phyloP scores from a whole-genome alignment of 2,113 vertebrate genomes.

The Sphaerodactylus townsendi region DNA sequence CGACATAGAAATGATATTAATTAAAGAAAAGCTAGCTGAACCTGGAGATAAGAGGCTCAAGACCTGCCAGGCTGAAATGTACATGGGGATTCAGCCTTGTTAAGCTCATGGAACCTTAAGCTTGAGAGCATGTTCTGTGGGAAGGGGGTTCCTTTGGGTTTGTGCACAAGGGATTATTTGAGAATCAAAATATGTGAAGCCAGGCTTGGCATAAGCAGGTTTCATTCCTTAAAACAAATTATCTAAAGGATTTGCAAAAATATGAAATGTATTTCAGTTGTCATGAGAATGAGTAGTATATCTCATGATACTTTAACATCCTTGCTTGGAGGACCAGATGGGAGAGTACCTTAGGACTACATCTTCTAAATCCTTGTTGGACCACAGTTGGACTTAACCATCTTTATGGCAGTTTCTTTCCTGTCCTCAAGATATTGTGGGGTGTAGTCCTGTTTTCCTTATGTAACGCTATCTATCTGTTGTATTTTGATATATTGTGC shows the following conservation, averaged over 20 bases:
- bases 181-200: slow-evolving; percentile 39
- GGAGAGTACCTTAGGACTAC: neutral
- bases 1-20: slow-evolving; percentile 78
- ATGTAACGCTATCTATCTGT: neutral
- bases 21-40: slow-evolving; percentile 83
- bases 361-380: neutral
- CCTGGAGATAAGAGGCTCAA: slow-evolving; percentile 68
- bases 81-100: slow-evolving; percentile 74
- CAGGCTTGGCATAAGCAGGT: slow-evolving; percentile 20
- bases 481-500: neutral
- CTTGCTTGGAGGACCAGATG: slow-evolving; percentile 16
- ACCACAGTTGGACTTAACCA: neutral
- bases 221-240: slow-evolving; percentile 31
- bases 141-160: slow-evolving; percentile 51
- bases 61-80: slow-evolving; percentile 77
- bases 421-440: neutral
- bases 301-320: neutral
- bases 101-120: slow-evolving; percentile 72
- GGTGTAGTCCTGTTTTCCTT: neutral
- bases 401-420: neutral
- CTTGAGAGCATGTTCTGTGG: slow-evolving; percentile 47
- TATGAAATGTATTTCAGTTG: slow-evolving; percentile 21
- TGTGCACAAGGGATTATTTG: slow-evolving; percentile 57
- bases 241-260: slow-evolving; percentile 2
- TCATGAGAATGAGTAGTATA: slow-evolving; percentile 21